Evolutionary conservation across 2,797 vertebrate genomes (phyloP).

Genomic region (Pogonophryne albipinna): DNA sequence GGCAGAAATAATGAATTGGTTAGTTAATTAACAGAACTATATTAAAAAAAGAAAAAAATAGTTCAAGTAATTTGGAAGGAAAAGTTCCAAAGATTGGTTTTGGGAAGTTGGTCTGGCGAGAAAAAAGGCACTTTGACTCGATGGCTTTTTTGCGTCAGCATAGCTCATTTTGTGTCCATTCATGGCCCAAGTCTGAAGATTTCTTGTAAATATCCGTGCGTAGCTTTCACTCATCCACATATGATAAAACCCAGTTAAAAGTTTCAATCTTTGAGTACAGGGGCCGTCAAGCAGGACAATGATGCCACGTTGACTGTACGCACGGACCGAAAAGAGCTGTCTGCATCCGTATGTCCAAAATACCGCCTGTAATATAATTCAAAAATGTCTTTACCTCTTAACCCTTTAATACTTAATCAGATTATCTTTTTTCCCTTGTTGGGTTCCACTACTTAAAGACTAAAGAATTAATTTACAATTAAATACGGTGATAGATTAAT

Average conservation of each 20-base stretch:
- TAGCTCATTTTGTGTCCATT: not conserved
- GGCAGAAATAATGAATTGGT: not conserved
- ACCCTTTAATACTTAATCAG: not conserved
- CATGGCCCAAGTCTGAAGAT: not conserved
- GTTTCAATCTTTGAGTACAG: not conserved
- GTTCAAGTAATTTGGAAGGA: not conserved
- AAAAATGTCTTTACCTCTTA: not conserved
- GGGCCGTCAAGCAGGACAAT: not conserved
- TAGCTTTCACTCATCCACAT: not conserved
- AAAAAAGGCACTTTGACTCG: not conserved
- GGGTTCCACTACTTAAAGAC: no score
- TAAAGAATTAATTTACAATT: no score
- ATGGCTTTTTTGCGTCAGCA: not conserved
- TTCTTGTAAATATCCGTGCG: not conserved
- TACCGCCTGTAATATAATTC: not conserved
- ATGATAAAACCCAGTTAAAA: not conserved
- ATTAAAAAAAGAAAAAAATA: not conserved
- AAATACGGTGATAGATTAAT: no score
- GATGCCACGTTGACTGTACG: not conserved
- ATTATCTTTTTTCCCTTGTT: no score
- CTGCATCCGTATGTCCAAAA: not conserved
- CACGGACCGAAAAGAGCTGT: not conserved
- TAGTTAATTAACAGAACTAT: not conserved
- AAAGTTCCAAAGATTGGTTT: not conserved
- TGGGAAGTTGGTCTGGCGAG: not conserved